Base-by-base conservation (phyloP, 1,140 invertebrate species). In the Coptotermes formosanus region DNA sequence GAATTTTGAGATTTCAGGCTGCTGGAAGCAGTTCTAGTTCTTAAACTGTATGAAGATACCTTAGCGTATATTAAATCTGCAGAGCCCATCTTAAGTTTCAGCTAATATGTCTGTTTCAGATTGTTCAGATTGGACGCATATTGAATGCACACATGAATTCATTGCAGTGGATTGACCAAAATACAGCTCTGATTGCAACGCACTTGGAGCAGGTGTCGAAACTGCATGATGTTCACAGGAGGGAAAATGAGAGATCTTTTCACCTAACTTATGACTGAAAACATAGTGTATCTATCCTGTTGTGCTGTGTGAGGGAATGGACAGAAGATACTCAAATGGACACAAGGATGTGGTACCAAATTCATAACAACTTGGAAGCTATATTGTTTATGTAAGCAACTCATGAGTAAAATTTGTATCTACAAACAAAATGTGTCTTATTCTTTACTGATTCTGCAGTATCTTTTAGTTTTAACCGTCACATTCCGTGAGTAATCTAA, bases 131-230 rank as follows among this genome's bases (percentile, higher is more conserved):
- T 88, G 95, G 97, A 4, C 96, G 96, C 88, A 98, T 99, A 88
- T 91, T 99, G 0, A 99, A 99, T 91, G 97, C 97, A 0, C 98
- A 99, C 89, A 99, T 98, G 95, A 97, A 98, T 87, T 98, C 97
- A 0, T 92, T 99, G 88, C 97, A 98, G 88, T 99, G 97, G 97
- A 94, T 99, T 52, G 96, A 97, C 90, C 93, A 95, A 86, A 95
- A 94, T 82, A 95, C 95, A 7, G 92, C 94, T 1, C 91, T 95
- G 85, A 94, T 98, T 38, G 95, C 94, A 82, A 94, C 94, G 32
- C 95, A 96, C 89, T 93, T 98, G 69, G 97, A 98, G 88, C 95
- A 97, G 83, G 94, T 98, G 38, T 94, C 95, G 81, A 95, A 96
- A 88, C 94, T 96, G 89, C 95, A 97, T 90, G 96, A 97, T 87